Percentiles rank a stretch among this genome's conserved stretches.
Conservation (phyloP, 2,797 vertebrate genomes). For the Tragopan temminckii region DNA sequence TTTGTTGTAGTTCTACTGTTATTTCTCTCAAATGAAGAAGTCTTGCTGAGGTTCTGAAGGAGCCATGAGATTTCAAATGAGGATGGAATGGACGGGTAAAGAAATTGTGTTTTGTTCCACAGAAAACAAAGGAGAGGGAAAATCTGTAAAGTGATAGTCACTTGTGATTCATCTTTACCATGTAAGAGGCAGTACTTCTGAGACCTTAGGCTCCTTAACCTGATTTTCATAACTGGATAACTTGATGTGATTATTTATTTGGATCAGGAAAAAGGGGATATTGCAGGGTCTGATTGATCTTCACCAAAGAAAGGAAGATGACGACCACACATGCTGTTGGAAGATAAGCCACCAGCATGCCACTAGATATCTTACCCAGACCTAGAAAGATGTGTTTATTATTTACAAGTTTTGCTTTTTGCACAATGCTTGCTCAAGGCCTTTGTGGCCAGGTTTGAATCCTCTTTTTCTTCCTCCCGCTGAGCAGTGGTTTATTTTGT, state of each 20-base stretch:
- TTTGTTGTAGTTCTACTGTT: background rate
- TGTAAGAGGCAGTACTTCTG: background rate
- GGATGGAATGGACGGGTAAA: background rate
- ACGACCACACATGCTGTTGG: background rate
- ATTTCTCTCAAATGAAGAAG: background rate
- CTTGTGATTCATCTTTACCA: background rate
- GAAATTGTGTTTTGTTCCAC: background rate
- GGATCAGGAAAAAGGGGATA: background rate
- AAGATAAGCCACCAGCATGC: background rate
- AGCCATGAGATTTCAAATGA: background rate
- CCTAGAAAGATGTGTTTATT: background rate
- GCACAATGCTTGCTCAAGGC: background rate
- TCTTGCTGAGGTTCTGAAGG: background rate
- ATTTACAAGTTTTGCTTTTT: slow-evolving; percentile 34
- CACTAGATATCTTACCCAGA: background rate
- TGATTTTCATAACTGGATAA: background rate
- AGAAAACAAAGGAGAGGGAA: background rate
- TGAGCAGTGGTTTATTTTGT: slow-evolving; percentile 11
- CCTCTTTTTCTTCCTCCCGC: background rate
- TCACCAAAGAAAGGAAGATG: background rate
- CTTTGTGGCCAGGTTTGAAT: slow-evolving; percentile 10
- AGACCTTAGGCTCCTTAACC: background rate
- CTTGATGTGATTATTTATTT: background rate
- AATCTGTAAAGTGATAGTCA: background rate
- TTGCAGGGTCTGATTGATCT: background rate